Conservation (phyloP, 2,113 vertebrate species). For the Marcusenius ussheri region DNA sequence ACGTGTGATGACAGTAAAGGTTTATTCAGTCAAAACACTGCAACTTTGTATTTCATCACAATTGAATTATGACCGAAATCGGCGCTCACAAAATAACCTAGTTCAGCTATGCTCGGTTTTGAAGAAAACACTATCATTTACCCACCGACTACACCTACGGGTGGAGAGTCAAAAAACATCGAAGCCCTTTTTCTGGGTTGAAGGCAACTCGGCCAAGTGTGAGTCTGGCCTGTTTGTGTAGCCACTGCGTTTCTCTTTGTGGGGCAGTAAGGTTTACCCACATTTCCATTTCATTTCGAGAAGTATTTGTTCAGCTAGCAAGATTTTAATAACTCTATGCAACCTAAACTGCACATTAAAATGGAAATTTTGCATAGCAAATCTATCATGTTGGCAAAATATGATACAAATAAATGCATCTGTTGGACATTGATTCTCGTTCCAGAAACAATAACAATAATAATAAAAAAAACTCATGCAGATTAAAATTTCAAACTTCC, state of each 20-base stretch:
- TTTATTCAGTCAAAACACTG: background rate
- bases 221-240: accelerated
- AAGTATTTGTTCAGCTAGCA: background rate
- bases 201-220: background rate
- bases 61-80: background rate
- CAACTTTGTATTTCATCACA: background rate
- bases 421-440: background rate
- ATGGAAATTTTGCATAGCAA: background rate
- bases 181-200: background rate
- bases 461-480: background rate
- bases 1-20: background rate
- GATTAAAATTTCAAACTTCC: background rate
- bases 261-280: background rate
- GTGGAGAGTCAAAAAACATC: background rate
- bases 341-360: background rate
- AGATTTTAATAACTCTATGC: background rate
- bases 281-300: background rate
- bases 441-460: background rate
- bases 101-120: background rate
- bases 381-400: background rate
- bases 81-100: background rate
- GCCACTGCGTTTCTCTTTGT: background rate
- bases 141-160: background rate
- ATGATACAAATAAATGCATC: background rate
- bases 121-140: background rate